Conservation (phyloP, 2,113 vertebrate genomes). For the Microtus richardsoni region DNA sequence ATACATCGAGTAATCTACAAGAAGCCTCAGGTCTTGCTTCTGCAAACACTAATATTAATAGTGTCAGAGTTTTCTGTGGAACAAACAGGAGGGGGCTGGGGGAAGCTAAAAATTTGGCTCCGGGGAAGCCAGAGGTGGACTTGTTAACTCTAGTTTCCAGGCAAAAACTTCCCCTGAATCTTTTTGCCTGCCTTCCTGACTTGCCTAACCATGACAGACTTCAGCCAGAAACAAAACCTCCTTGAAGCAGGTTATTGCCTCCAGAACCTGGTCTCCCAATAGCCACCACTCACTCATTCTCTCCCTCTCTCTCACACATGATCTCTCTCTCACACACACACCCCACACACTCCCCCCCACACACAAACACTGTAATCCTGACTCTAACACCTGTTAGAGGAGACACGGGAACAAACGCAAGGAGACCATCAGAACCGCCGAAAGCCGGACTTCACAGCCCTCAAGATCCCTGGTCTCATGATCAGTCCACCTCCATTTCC, state of each 20-base stretch:
- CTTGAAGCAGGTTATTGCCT: constrained; percentile 12
- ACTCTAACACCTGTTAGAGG: neutral
- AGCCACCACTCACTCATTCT: neutral
- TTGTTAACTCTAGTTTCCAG: constrained; percentile 56
- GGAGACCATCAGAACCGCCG: neutral
- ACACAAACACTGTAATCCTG: neutral
- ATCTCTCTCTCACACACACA: too few relatives aligned
- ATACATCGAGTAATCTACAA: constrained; percentile 43
- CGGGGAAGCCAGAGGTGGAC: constrained; percentile 63
- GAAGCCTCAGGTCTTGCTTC: constrained; percentile 60
- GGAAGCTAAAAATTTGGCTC: constrained; percentile 48
- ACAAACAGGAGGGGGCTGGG: constrained; percentile 27
- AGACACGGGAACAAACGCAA: neutral
- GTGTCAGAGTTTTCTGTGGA: constrained; percentile 39
- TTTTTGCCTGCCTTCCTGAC: constrained; percentile 1
- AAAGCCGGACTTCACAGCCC: neutral
- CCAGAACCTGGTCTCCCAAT: neutral
- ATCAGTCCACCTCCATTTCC: neutral
- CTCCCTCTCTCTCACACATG: too few relatives aligned
- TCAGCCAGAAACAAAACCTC: constrained; percentile 49
- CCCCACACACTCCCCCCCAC: neutral
- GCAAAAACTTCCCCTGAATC: constrained; percentile 53
- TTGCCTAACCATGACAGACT: constrained; percentile 18
- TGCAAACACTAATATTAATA: constrained; percentile 68
- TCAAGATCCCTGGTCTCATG: neutral